Conservation (phyloP, 2,797 vertebrate genomes). For the Numenius phaeopus region DNA sequence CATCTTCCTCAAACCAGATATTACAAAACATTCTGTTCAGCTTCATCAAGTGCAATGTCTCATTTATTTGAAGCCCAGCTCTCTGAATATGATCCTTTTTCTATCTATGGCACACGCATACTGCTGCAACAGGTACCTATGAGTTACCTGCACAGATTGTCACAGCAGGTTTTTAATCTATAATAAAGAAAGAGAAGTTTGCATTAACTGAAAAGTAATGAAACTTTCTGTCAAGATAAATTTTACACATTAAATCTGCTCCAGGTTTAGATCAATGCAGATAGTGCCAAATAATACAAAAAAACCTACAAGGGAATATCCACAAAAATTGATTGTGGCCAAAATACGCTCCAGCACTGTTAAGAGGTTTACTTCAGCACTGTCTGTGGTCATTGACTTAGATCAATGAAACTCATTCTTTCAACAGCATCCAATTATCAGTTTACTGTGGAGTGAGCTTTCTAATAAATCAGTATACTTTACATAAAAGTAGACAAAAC, state of each 20-base stretch:
- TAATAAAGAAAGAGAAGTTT: conserved; percentile 80
- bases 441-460: conserved; percentile 89
- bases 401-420: conserved; percentile 99
- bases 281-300: conserved; percentile 85
- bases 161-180: conserved; percentile 70
- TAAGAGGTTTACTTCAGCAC: conserved; percentile 90
- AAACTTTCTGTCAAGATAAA: conserved; percentile 91
- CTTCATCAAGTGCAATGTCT: not conserved
- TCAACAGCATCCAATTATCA: conserved; percentile 99
- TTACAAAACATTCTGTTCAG: not conserved
- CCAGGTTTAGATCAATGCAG: conserved; percentile 90
- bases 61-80: conserved; percentile 40
- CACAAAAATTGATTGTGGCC: conserved; percentile 91
- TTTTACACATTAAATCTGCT: conserved; percentile 84
- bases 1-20: not conserved
- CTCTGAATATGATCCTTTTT: conserved; percentile 30
- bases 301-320: conserved; percentile 84
- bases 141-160: conserved; percentile 50
- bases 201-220: conserved; percentile 81
- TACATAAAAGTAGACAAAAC: conserved; percentile 86
- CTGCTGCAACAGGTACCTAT: conserved; percentile 39
- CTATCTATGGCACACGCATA: not conserved
- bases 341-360: conserved; percentile 90
- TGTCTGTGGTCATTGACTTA: conserved; percentile 91
- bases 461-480: conserved; percentile 94